phyloP scores from a whole-genome alignment of 2,888 invertebrate species.

The Caenorhabditis sinica region DNA sequence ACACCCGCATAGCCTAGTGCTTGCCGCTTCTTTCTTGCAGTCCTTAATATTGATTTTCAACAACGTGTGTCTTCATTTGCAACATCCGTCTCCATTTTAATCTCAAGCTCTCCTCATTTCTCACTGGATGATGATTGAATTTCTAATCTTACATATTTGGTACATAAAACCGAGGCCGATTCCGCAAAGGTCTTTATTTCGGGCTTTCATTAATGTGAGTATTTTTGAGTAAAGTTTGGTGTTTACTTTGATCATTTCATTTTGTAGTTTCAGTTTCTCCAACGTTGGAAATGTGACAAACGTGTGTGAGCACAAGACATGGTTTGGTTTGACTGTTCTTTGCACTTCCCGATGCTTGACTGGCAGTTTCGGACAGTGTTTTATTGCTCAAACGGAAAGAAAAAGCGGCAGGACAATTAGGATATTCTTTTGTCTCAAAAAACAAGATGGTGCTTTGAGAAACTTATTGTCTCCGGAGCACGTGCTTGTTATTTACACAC shows the following conservation, averaged over 20 bases:
- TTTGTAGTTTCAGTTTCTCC: background rate
- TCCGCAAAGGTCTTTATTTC: too few relatives aligned
- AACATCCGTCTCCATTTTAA: too few relatives aligned
- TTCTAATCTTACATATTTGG: too few relatives aligned
- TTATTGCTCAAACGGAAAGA: background rate
- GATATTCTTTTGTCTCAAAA: slow-evolving; percentile 21
- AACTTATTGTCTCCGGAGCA: slow-evolving; percentile 32
- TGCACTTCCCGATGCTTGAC: background rate
- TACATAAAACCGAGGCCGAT: too few relatives aligned
- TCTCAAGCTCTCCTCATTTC: too few relatives aligned
- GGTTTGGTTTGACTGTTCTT: slow-evolving; percentile 16
- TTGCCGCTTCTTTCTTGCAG: too few relatives aligned
- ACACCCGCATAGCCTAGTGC: too few relatives aligned
- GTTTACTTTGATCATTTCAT: background rate
- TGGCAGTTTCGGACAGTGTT: background rate
- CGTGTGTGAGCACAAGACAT: slow-evolving; percentile 7
- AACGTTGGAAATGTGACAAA: background rate
- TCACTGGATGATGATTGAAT: too few relatives aligned
- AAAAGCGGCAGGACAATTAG: slow-evolving; percentile 3
- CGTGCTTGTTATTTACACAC: slow-evolving; percentile 26
- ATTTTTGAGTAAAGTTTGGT: too few relatives aligned
- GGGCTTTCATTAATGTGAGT: too few relatives aligned
- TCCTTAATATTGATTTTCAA: too few relatives aligned
- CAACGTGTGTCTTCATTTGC: too few relatives aligned
- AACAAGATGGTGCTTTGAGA: background rate